phyloP scores from a whole-genome alignment of 2,888 invertebrate species.

The Tolmerus cingulatus region DNA sequence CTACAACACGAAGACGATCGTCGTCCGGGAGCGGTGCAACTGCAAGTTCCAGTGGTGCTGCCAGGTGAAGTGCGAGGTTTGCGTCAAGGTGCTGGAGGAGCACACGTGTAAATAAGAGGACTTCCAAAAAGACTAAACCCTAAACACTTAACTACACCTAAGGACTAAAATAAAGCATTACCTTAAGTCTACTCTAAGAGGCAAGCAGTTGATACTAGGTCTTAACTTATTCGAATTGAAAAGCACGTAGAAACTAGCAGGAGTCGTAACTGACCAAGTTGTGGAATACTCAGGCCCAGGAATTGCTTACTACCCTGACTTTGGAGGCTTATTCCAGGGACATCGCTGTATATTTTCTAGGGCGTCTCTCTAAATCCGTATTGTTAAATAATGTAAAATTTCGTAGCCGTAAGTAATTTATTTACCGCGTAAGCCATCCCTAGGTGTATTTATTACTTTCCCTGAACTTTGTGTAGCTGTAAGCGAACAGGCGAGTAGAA shows the following conservation, averaged over 20 bases:
- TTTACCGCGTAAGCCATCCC: constrained; percentile 30
- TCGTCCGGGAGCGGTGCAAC: constrained; percentile 81
- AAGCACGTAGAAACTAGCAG: not conserved
- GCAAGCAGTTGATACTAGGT: constrained; percentile 36
- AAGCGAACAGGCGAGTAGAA: not conserved
- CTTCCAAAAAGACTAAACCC: constrained; percentile 2
- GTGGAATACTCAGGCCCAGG: constrained; percentile 32
- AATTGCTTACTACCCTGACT: not conserved
- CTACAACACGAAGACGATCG: constrained; percentile 84
- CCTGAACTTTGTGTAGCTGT: constrained; percentile 2
- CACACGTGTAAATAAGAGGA: constrained; percentile 83
- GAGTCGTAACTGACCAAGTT: not conserved
- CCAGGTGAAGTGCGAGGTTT: constrained; percentile 89
- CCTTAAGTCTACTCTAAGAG: constrained; percentile 30
- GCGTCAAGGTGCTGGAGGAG: constrained; percentile 77
- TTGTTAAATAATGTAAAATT: constrained; percentile 18
- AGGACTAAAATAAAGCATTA: not conserved
- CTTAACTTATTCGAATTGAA: not conserved
- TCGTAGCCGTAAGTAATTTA: constrained; percentile 39
- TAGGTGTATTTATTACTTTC: constrained; percentile 32
- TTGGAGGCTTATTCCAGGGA: constrained; percentile 1
- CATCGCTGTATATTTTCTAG: constrained; percentile 20
- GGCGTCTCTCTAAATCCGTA: constrained; percentile 12
- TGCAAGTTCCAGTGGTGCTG: constrained; percentile 98
- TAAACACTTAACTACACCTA: constrained; percentile 9